Evolutionary conservation across 2,797 vertebrate genomes (phyloP).

Genomic region (Luscinia luscinia): DNA sequence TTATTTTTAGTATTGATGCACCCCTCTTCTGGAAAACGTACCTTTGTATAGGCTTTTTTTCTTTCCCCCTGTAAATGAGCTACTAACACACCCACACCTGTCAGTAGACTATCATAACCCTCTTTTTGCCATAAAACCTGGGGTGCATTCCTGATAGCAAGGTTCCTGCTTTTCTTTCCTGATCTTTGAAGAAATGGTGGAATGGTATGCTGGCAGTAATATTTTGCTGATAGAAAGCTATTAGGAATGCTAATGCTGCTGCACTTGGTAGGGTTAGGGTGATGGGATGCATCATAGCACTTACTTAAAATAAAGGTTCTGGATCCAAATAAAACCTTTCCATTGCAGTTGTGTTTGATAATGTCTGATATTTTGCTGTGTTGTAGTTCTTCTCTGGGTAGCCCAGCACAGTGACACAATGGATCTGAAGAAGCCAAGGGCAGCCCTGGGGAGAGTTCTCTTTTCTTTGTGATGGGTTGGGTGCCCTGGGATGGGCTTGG

Average conservation of each 20-base stretch:
- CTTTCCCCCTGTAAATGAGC: not conserved
- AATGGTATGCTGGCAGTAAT: not conserved
- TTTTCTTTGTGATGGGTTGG: not conserved
- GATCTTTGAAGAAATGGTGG: not conserved
- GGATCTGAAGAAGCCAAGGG: accelerated
- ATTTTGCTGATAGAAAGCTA: not conserved
- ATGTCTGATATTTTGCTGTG: not conserved
- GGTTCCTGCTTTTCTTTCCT: not conserved
- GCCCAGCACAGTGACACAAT: accelerated
- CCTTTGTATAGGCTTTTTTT: not conserved
- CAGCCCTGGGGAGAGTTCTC: accelerated
- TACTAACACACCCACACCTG: not conserved
- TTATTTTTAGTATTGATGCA: not conserved
- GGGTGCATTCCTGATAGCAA: not conserved
- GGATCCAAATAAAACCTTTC: not conserved
- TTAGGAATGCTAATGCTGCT: not conserved
- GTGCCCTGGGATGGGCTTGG: not conserved
- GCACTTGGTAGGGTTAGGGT: not conserved
- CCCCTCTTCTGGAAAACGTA: not conserved
- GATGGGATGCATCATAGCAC: not conserved
- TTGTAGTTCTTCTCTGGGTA: not conserved
- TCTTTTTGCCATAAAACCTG: not conserved
- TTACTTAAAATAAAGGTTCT: not conserved
- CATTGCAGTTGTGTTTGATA: not conserved
- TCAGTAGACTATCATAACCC: not conserved